phyloP scores from a whole-genome alignment of 1,140 invertebrate genomes.

The Drosophila tani region DNA sequence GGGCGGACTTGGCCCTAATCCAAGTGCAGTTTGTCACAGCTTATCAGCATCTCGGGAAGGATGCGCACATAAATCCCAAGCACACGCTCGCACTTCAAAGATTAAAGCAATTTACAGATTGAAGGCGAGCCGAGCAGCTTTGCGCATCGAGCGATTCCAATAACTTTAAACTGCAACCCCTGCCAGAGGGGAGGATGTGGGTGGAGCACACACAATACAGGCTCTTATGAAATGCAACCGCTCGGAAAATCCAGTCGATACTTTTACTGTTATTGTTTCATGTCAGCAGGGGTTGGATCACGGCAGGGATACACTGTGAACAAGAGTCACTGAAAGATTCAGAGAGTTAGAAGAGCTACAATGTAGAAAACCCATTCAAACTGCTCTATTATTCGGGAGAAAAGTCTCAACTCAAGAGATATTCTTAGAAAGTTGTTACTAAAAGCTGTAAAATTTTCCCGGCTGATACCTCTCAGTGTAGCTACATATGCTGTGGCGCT shows the following conservation, averaged over 20 bases:
- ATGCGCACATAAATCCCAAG: constrained; percentile 55
- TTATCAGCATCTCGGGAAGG: constrained; percentile 73
- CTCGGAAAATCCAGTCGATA: constrained; percentile 83
- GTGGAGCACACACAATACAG: constrained; percentile 4
- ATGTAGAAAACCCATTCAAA: too few relatives aligned
- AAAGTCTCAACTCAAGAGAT: too few relatives aligned
- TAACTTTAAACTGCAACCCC: constrained; percentile 71
- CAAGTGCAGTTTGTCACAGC: constrained; percentile 79
- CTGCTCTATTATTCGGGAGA: background rate
- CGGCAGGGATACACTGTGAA: background rate
- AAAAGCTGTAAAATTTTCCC: background rate
- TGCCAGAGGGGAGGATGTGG: constrained; percentile 5
- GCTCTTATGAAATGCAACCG: constrained; percentile 78
- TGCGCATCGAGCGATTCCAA: constrained; percentile 45
- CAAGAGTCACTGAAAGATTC: background rate
- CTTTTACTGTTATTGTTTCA: constrained; percentile 82
- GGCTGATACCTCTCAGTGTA: background rate
- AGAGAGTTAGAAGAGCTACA: too few relatives aligned
- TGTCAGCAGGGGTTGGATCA: constrained; percentile 45
- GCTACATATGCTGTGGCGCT: constrained; percentile 63
- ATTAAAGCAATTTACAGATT: constrained; percentile 84
- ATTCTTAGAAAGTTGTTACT: background rate
- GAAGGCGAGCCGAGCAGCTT: constrained; percentile 53
- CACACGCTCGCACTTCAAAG: constrained; percentile 58
- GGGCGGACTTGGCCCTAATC: constrained; percentile 37